Base-by-base conservation (phyloP, 2,113 vertebrate species). In the Callocephalon fimbriatum region DNA sequence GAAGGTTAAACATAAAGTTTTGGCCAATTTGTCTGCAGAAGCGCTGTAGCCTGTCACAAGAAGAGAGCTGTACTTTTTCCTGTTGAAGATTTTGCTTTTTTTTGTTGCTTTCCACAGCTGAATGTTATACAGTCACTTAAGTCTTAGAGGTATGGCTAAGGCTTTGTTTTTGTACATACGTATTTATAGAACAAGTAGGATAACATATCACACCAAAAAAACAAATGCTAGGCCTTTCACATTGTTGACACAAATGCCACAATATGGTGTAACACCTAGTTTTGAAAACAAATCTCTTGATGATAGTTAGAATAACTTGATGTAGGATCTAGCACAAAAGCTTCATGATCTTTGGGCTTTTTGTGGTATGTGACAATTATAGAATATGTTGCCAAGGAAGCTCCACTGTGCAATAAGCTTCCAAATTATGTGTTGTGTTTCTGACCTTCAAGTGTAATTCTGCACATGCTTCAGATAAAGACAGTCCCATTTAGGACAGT, bases 261-360 rank as follows among this genome's bases (percentile, higher is more conserved):
- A 89, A 20, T 44, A 75, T 67, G 29, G 29, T 85, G 76, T 59
- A 91, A 85, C 42, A 87, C 65, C 62, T 87, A 50, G 15, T 91
- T 96, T 88, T 70, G 68, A 71, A 96, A 95, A 88, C 38, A 91
- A 68, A 73, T 79, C 31, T 67, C 48, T 85, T 77, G 75, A 85
- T 62, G 77, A 88, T 66, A 88, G 56, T 76, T 77, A 91, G 62
- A 80, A 48, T 40, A 88, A 71, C 35, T 93, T 44, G 2, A 45
- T 82, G 66, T 66, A 85, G 75, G 50, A 66, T 77, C 63, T 73
- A 58, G 58, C 62, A 74, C 32, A 90, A 71, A 90, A 92, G 19
- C 16, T 66, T 12, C 14, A 63, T 26, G 38, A 63, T 86, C 50
- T 80, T 76, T 79, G 66, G 35, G 45, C 27, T 79, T 94, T 63